Evolutionary conservation across 2,888 invertebrate genomes (phyloP).

Genomic region (Sinhomidia bicolor): DNA sequence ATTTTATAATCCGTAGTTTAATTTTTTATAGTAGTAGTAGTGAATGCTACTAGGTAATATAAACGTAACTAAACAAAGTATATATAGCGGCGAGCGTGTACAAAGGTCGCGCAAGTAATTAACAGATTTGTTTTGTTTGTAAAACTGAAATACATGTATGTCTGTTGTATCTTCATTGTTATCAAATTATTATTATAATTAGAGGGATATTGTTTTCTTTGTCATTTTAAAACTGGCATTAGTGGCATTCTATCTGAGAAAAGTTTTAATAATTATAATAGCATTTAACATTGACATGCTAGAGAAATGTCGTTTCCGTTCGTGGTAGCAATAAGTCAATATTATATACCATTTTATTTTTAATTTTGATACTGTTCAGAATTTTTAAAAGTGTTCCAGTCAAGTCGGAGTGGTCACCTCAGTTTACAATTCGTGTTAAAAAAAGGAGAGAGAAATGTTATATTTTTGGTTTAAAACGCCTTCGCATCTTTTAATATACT

Average conservation of each 20-base stretch:
- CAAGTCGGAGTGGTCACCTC: slow-evolving; percentile 64
- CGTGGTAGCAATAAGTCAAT: background rate
- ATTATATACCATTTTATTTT: background rate
- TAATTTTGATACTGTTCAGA: slow-evolving; percentile 35
- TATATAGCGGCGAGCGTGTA: slow-evolving; percentile 63
- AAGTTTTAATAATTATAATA: background rate
- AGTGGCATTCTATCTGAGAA: background rate
- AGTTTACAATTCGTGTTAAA: slow-evolving; percentile 42
- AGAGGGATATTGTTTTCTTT: background rate
- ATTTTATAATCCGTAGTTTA: background rate
- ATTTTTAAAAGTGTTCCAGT: slow-evolving; percentile 55
- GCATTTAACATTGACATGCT: slow-evolving; percentile 1
- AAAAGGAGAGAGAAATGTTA: background rate
- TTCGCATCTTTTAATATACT: background rate
- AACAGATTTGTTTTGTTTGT: background rate
- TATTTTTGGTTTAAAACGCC: slow-evolving; percentile 2
- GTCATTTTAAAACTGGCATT: background rate
- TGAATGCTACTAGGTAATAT: background rate
- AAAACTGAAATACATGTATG: background rate
- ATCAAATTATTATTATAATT: background rate
- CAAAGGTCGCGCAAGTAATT: slow-evolving; percentile 69
- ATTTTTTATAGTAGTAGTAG: background rate
- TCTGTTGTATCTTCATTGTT: background rate
- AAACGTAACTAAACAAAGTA: slow-evolving; percentile 13
- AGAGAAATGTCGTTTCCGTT: background rate